Conservation (phyloP, 2,888 invertebrate species). For the Stramonita haemastoma region DNA sequence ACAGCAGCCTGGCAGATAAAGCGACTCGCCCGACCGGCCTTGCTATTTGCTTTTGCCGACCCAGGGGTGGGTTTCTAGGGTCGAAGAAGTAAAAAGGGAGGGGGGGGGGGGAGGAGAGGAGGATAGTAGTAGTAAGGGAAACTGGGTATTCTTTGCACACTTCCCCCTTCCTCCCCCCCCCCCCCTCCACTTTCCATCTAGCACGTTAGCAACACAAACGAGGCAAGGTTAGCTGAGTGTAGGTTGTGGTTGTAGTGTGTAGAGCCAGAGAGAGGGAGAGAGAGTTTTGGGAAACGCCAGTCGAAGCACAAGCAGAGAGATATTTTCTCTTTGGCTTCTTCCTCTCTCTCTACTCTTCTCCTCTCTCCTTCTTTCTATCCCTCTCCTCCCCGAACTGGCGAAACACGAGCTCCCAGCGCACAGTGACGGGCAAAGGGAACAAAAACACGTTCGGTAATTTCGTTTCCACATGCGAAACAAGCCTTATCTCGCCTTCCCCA, state of each 20-base stretch:
- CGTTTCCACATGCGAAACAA: constrained; percentile 36
- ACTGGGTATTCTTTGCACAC: neutral
- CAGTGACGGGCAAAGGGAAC: constrained; percentile 11
- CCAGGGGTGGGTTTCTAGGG: neutral
- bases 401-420: neutral
- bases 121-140: neutral
- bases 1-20: constrained; percentile 26
- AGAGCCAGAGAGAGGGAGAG: too few species aligned
- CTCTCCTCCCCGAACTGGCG: neutral
- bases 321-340: too few species aligned
- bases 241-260: neutral
- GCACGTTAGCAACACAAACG: constrained; percentile 4
- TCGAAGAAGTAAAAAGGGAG: neutral
- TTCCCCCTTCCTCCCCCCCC: neutral
- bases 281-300: too few species aligned
- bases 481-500: constrained; percentile 4
- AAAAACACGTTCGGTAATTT: constrained; percentile 37
- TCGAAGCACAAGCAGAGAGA: too few species aligned
- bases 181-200: neutral
- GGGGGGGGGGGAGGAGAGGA: neutral
- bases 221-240: neutral
- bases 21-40: neutral
- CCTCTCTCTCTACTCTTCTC: too few species aligned
- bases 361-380: neutral
- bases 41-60: constrained; percentile 21